A percentile compares a stretch with the other conserved stretches of the same genome.
These are phyloP conservation scores for Struthio camelus DNA, from an alignment of 2,113 vertebrate genomes.

Conservation along the genomic window DNA sequence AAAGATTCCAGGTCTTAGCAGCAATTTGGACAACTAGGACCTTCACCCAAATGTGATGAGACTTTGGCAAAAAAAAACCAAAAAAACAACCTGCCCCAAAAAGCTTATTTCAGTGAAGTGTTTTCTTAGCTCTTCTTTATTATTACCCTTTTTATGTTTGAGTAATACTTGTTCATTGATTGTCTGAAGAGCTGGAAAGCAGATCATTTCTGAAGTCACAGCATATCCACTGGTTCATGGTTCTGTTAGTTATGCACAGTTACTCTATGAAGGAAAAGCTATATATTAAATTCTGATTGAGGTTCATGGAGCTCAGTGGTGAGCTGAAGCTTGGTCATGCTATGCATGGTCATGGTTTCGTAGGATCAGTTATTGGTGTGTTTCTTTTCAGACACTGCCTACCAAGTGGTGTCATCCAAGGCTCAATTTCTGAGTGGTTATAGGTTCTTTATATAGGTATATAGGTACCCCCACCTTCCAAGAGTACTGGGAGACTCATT, in stretches of 20 bases:
- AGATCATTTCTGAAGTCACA: neutral
- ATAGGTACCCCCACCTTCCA: too few species aligned
- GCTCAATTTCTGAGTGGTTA: neutral
- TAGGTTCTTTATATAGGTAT: too few species aligned
- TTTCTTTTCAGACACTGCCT: neutral
- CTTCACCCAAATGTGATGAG: neutral
- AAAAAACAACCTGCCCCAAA: neutral
- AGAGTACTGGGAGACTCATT: neutral
- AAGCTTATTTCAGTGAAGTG: neutral
- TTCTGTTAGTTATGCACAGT: neutral
- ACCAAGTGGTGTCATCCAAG: neutral
- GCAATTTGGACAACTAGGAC: neutral
- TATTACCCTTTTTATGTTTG: neutral
- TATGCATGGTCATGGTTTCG: too few species aligned
- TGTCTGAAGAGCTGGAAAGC: neutral
- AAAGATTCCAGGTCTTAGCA: neutral
- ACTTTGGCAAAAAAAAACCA: neutral
- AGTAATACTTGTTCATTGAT: neutral
- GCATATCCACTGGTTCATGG: neutral
- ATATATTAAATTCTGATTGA: rapidly evolving
- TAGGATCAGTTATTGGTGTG: neutral
- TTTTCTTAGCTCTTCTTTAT: neutral
- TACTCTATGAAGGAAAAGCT: neutral
- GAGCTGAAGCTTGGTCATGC: neutral
- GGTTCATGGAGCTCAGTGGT: neutral